Percentiles rank a stretch among this genome's conserved stretches.
phyloP scores from a whole-genome alignment of 2,888 invertebrate genomes.

The Glaucopsyche alexis region DNA sequence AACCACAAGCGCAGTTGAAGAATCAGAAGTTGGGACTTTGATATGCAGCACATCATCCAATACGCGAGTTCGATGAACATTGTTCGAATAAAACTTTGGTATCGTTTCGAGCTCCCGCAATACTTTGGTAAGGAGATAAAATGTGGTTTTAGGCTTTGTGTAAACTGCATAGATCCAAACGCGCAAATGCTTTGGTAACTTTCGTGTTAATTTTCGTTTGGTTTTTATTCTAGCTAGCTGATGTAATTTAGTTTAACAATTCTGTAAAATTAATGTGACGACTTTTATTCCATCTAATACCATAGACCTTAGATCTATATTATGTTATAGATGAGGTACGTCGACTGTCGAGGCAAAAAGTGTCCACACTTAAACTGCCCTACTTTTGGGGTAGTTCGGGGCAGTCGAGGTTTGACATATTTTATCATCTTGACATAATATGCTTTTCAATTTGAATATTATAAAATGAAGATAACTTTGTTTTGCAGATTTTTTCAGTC shows the following conservation, averaged over 20 bases:
- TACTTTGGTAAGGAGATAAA: slow-evolving; percentile 7
- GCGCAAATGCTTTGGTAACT: slow-evolving; percentile 10
- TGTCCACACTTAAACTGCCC: too few relatives aligned
- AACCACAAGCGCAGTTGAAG: background rate
- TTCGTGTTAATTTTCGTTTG: background rate
- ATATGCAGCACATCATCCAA: slow-evolving; percentile 1
- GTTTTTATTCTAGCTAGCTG: background rate
- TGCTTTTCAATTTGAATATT: too few relatives aligned
- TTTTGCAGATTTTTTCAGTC: too few relatives aligned
- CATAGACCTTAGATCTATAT: too few relatives aligned
- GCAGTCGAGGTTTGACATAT: too few relatives aligned
- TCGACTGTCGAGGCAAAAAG: too few relatives aligned
- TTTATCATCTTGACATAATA: too few relatives aligned
- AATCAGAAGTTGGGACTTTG: background rate
- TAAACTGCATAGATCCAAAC: background rate
- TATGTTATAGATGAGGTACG: too few relatives aligned
- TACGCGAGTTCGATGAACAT: background rate
- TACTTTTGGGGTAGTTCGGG: too few relatives aligned
- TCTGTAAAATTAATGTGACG: background rate
- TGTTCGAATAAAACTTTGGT: slow-evolving; percentile 14
- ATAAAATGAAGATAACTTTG: too few relatives aligned
- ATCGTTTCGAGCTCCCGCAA: background rate
- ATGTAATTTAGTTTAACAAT: background rate
- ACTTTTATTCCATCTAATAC: background rate
- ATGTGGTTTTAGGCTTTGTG: slow-evolving; percentile 9